Percentiles rank a stretch among this genome's conserved stretches.
These are phyloP conservation scores for Strongylocentrotus purpuratus DNA, from an alignment of 35 echinoderm and acorn worm genomes.

Conservation along the genomic window DNA sequence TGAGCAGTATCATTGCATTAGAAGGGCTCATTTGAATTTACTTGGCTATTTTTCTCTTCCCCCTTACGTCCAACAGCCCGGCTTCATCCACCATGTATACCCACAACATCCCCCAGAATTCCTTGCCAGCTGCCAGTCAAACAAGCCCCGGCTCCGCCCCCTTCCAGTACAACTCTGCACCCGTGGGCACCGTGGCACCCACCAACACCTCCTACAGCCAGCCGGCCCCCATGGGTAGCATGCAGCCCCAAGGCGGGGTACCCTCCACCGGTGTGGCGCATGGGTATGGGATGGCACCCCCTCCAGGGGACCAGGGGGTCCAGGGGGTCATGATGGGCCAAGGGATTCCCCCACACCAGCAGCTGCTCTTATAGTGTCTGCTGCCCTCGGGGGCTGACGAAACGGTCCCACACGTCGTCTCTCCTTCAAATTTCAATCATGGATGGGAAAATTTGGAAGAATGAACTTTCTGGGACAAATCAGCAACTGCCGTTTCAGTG, in stretches of 20 bases:
- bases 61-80: background rate
- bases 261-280: slow-evolving; percentile 13
- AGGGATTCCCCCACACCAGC: slow-evolving; percentile 47
- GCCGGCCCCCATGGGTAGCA: slow-evolving; percentile 23
- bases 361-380: slow-evolving; percentile 65
- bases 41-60: background rate
- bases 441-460: background rate
- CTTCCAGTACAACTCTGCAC: slow-evolving; percentile 62
- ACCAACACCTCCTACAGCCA: slow-evolving; percentile 43
- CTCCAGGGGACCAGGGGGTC: slow-evolving; percentile 42
- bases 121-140: slow-evolving; percentile 31
- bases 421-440: background rate
- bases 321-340: slow-evolving; percentile 38
- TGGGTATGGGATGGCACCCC: slow-evolving; percentile 54
- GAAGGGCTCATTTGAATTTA: too few species aligned
- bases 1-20: too few species aligned
- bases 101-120: slow-evolving; percentile 37
- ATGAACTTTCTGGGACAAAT: background rate
- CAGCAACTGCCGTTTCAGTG: background rate
- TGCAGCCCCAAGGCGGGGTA: slow-evolving; percentile 13
- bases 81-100: slow-evolving; percentile 37
- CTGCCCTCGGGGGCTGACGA: background rate
- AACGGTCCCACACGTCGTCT: background rate
- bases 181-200: slow-evolving; percentile 32
- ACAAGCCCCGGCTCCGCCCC: slow-evolving; percentile 51